Evolutionary conservation across 2,888 invertebrate genomes (phyloP).

Genomic region (Marasmarcha lunaedactyla): DNA sequence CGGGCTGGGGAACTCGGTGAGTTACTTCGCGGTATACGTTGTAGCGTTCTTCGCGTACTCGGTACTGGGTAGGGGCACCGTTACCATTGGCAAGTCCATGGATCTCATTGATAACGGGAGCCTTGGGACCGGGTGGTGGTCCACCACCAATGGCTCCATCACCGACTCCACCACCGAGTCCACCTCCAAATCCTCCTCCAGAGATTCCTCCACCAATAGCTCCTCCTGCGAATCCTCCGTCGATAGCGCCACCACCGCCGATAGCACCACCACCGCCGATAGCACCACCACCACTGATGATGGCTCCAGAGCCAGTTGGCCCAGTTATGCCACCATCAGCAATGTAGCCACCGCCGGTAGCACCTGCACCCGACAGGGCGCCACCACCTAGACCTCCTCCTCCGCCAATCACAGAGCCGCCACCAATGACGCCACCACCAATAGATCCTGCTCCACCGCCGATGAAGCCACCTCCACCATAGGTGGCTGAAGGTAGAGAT

Average conservation of each 20-base stretch:
- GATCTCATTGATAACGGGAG: slow-evolving; percentile 51
- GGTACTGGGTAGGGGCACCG: slow-evolving; percentile 51
- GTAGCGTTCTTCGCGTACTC: slow-evolving; percentile 48
- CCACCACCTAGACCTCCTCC: not conserved
- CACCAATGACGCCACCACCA: slow-evolving; percentile 6
- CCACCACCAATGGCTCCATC: slow-evolving; percentile 7
- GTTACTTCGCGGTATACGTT: slow-evolving; percentile 55
- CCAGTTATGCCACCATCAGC: slow-evolving; percentile 9
- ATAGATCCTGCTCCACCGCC: slow-evolving; percentile 15
- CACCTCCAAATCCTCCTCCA: slow-evolving; percentile 11
- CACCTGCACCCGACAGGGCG: slow-evolving; percentile 2
- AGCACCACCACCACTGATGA: slow-evolving; percentile 14
- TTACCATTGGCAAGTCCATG: slow-evolving; percentile 49
- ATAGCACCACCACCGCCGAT: not conserved
- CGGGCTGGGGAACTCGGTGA: slow-evolving; percentile 68
- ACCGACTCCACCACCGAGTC: slow-evolving; percentile 10
- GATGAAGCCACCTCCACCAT: slow-evolving; percentile 15
- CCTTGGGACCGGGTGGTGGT: slow-evolving; percentile 37
- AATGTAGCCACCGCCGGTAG: slow-evolving; percentile 7
- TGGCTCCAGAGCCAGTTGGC: slow-evolving; percentile 12
- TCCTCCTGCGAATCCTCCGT: slow-evolving; percentile 6
- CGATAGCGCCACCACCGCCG: slow-evolving; percentile 6
- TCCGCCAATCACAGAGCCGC: slow-evolving; percentile 4
- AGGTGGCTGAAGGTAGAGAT: slow-evolving; percentile 51
- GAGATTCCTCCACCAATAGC: slow-evolving; percentile 7